phyloP scores from a whole-genome alignment of 2,113 vertebrate species.

The Nesogale talazaci region DNA sequence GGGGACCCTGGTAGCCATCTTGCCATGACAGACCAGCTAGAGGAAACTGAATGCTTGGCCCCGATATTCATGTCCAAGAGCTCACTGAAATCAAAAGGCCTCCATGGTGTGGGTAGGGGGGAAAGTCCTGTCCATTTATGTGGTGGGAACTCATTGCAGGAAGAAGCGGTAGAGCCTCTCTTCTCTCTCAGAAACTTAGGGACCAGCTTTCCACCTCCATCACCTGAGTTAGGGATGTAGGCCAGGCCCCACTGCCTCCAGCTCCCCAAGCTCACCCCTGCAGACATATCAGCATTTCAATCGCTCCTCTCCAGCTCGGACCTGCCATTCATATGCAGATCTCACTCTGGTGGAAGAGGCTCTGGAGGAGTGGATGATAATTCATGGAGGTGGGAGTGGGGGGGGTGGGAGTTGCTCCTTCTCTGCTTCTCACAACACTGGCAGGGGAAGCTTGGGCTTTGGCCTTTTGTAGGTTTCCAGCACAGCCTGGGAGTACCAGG shows the following conservation, averaged over 20 bases:
- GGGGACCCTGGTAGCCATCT: background rate
- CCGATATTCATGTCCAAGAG: background rate
- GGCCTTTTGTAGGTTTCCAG: background rate
- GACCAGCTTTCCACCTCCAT: background rate
- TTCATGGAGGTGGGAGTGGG: background rate
- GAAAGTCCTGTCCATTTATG: background rate
- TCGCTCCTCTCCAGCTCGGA: background rate
- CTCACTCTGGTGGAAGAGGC: background rate
- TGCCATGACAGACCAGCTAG: background rate
- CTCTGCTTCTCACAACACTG: background rate
- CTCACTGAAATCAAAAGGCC: background rate
- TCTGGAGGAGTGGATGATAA: background rate
- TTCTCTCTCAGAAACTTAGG: background rate
- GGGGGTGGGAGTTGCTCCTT: background rate
- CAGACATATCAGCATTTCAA: constrained; percentile 13
- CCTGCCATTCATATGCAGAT: constrained; percentile 40
- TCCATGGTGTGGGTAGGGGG: rapidly evolving
- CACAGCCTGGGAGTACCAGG: background rate
- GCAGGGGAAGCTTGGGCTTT: background rate
- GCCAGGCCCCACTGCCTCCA: background rate
- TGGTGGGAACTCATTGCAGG: background rate
- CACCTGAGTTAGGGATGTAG: no score
- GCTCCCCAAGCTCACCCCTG: background rate
- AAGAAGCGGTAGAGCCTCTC: background rate
- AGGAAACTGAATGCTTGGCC: background rate